Percentiles rank a stretch among this genome's conserved stretches.
phyloP scores from a whole-genome alignment of 2,888 invertebrate species.

The Hydraecia micacea region DNA sequence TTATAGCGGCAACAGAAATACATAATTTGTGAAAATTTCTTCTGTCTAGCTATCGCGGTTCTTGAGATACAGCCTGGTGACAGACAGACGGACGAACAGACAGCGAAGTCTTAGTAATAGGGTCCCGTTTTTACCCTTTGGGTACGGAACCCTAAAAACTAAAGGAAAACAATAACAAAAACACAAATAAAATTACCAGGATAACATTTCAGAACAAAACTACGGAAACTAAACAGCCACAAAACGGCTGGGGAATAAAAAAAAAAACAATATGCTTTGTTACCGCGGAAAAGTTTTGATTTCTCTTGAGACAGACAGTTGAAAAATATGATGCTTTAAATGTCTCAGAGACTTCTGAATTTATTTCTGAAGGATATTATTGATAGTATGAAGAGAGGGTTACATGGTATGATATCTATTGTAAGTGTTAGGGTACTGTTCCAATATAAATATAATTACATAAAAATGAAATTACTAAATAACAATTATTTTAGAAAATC shows the following conservation, averaged over 20 bases:
- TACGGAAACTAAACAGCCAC: constrained; percentile 64
- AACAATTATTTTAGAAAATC: too few relatives aligned
- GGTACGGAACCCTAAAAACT: too few relatives aligned
- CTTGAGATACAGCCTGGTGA: too few relatives aligned
- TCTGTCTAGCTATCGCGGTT: too few relatives aligned
- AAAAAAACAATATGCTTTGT: constrained; percentile 66
- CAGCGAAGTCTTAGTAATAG: too few relatives aligned
- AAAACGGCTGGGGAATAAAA: constrained; percentile 63
- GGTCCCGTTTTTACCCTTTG: too few relatives aligned
- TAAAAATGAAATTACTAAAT: too few relatives aligned
- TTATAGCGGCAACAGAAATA: too few relatives aligned
- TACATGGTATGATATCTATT: background rate
- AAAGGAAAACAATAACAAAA: constrained; percentile 33
- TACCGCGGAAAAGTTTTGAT: constrained; percentile 74
- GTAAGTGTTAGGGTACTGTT: background rate
- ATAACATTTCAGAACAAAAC: constrained; percentile 47
- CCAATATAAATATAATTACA: background rate
- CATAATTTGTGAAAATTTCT: too few relatives aligned
- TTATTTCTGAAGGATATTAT: constrained; percentile 13
- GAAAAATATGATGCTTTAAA: constrained; percentile 71
- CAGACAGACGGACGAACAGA: too few relatives aligned
- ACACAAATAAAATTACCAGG: constrained; percentile 23
- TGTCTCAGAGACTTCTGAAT: constrained; percentile 30
- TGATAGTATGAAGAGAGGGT: background rate
- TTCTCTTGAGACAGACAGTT: constrained; percentile 71